These are phyloP conservation scores for Stenopsyche tienmushanensis DNA, from an alignment of 1,140 invertebrate species.

Conservation along the genomic window DNA sequence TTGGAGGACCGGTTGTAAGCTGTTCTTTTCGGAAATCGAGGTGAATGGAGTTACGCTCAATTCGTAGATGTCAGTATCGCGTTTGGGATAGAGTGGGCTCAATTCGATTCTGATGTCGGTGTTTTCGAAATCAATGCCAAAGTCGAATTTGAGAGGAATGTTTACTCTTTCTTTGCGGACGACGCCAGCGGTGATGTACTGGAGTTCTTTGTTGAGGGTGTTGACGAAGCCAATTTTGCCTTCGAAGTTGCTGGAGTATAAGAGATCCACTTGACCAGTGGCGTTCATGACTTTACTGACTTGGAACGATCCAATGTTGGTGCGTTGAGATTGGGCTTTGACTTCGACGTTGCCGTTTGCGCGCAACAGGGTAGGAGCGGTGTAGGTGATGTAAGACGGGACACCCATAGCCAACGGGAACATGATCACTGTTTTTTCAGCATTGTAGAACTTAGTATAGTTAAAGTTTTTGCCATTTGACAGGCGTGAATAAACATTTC, in stretches of 20 bases:
- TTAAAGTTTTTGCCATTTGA: constrained; percentile 53
- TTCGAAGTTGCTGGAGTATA: constrained; percentile 55
- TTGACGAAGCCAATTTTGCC: constrained; percentile 64
- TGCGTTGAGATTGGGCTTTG: constrained; percentile 46
- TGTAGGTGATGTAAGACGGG: constrained; percentile 63
- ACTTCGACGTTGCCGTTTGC: constrained; percentile 52
- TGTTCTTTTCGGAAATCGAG: constrained; percentile 56
- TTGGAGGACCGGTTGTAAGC: constrained; percentile 51
- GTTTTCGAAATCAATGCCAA: constrained; percentile 53
- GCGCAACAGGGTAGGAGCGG: constrained; percentile 54
- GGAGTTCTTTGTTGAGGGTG: constrained; percentile 56
- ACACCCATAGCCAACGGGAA: constrained; percentile 68
- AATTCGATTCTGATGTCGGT: constrained; percentile 51
- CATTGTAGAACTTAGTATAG: constrained; percentile 58
- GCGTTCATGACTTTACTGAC: constrained; percentile 43
- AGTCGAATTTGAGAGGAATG: constrained; percentile 53
- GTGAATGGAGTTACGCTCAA: constrained; percentile 62
- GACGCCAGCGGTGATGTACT: constrained; percentile 59
- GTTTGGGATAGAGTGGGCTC: constrained; percentile 51
- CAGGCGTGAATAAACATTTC: constrained; percentile 45
- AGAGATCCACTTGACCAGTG: constrained; percentile 51
- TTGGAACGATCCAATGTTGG: constrained; percentile 33
- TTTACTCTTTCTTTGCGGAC: constrained; percentile 59
- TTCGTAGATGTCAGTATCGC: constrained; percentile 57
- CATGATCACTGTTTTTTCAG: constrained; percentile 57